Base-by-base conservation (phyloP, 2,797 vertebrate species). In the Alectoris magna region DNA sequence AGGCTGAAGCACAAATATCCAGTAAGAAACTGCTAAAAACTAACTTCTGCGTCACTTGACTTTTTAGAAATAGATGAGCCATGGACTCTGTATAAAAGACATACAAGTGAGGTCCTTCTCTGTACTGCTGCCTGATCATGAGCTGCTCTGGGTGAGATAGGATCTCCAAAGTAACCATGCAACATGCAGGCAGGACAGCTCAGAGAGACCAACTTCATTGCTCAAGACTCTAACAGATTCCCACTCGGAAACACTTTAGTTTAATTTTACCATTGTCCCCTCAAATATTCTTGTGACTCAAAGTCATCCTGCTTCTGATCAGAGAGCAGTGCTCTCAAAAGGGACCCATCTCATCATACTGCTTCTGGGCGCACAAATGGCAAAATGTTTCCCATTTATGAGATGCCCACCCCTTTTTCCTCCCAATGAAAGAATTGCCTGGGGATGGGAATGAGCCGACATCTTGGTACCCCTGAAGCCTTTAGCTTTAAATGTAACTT, bases 71-170 rank as follows among this genome's bases (percentile, higher is more conserved):
- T 67, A 88, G 66, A 73, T 81, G 76, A 87, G 46, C 51, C 79
- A 68, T 94, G 73, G 53, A 72, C 58, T 88, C 44, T 79, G 51
- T 39, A 86, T 93, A 79, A 95, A 95, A 94, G 53, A 48, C 22
- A 72, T 80, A 91, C 88, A 85, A 96, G 36, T 74, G 75, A 96
- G 39, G 17, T 90, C 34, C 53, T 88, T 92, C 63, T 89, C 70
- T 79, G 23, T 91, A 21, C 84, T 90, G 49, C 58, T 94, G 89
- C 68, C 82, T 85, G 75, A 56, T 70, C n/a, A 69, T 23, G 38
- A 72, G 34, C 78, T 96, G 58, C 90, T 92, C 12, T 69, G 58
- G 51, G 86, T 81, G 86, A 83, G 48, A 59, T 19, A 63, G 46
- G 17, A 58, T 87, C 16, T 90, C 59, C 1, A 0, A 48, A 39